Percentiles rank a stretch among this genome's conserved stretches.
These are phyloP conservation scores for Matsumurasca onukii DNA, from an alignment of 1,140 invertebrate genomes.

Conservation along the genomic window DNA sequence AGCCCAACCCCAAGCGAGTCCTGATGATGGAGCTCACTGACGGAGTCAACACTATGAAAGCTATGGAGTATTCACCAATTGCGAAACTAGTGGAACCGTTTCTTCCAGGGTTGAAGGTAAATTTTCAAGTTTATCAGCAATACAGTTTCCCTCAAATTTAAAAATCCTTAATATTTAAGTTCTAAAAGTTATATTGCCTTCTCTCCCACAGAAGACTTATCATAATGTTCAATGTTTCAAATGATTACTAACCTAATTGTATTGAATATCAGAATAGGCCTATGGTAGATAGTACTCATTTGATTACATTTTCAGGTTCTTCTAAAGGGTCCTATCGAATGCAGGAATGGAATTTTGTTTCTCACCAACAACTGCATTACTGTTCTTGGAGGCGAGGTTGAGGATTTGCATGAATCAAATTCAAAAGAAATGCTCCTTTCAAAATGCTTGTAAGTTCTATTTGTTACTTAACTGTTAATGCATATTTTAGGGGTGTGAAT, in stretches of 20 bases:
- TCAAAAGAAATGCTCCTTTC: conserved; percentile 61
- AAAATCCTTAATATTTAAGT: not conserved
- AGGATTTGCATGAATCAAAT: conserved; percentile 58
- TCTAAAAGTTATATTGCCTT: not conserved
- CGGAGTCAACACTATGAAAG: conserved; percentile 67
- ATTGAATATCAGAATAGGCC: not conserved
- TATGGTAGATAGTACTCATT: not conserved
- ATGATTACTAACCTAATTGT: not conserved
- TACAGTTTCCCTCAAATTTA: not conserved
- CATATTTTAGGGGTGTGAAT: too few relatives aligned
- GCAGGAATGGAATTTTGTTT: conserved; percentile 68
- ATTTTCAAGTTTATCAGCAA: not conserved
- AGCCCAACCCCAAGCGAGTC: conserved; percentile 51
- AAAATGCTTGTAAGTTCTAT: conserved; percentile 54
- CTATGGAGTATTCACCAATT: conserved; percentile 72
- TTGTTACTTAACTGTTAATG: too few relatives aligned
- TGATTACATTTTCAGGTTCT: conserved; percentile 47
- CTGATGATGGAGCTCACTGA: conserved; percentile 72
- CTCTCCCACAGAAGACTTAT: not conserved
- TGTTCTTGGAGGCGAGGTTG: conserved; percentile 75
- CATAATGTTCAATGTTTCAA: not conserved
- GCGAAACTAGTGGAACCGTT: conserved; percentile 58
- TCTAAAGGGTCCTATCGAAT: conserved; percentile 64
- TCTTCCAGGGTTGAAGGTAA: conserved; percentile 64
- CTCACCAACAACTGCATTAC: conserved; percentile 62